These are phyloP conservation scores for Alitta virens DNA, from an alignment of 2,888 invertebrate species.

Conservation along the genomic window DNA sequence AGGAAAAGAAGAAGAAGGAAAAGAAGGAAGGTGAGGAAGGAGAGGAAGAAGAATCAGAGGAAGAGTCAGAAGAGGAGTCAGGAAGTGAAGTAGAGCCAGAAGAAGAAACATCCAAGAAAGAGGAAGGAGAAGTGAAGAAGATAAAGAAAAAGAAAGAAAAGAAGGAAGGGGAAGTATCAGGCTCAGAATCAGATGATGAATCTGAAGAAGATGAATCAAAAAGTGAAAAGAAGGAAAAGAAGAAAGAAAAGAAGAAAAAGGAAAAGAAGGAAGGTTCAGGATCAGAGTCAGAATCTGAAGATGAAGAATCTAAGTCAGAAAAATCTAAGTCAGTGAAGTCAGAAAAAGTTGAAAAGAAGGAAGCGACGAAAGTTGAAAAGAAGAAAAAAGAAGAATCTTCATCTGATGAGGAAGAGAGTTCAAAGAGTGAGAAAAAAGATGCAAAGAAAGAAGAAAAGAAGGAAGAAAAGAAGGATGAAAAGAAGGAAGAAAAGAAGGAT, in stretches of 20 bases:
- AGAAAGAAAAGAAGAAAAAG: constrained; percentile 2
- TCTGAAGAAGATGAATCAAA: neutral
- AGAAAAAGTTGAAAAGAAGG: constrained; percentile 1
- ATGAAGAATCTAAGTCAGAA: neutral
- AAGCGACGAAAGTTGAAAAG: neutral
- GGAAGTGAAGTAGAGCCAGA: neutral
- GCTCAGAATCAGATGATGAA: neutral
- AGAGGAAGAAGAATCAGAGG: neutral
- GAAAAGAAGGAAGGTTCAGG: constrained; percentile 1
- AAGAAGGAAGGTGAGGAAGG: neutral
- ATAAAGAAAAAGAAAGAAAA: neutral
- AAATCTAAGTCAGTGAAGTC: neutral
- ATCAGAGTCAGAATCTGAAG: neutral
- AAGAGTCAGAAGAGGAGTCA: neutral
- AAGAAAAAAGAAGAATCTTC: neutral
- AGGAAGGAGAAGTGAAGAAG: neutral
- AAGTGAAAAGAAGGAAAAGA: constrained; percentile 7
- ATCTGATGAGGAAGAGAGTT: neutral
- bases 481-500: constrained; percentile 1
- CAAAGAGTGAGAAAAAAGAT: neutral
- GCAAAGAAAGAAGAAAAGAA: neutral
- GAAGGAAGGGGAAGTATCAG: constrained; percentile 1
- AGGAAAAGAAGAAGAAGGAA: constrained; percentile 3
- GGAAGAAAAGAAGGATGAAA: neutral
- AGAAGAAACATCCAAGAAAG: neutral